phyloP scores from a whole-genome alignment of 2,888 invertebrate species.

The Nemotelus nigrinus region DNA sequence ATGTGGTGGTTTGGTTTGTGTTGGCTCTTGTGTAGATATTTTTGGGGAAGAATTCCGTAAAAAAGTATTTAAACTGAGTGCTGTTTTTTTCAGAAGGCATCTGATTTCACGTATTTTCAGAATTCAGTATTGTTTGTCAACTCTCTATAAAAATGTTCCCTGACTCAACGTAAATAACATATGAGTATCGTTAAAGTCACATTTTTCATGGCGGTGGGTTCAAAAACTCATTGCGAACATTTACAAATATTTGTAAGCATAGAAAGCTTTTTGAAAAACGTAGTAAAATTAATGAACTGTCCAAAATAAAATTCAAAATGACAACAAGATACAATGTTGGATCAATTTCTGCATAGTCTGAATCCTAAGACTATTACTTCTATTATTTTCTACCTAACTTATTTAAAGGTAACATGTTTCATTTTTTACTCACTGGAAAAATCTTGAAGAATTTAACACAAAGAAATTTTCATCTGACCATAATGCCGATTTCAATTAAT shows the following conservation, averaged over 20 bases:
- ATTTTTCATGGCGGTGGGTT: no score
- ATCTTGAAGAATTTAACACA: slow-evolving; percentile 5
- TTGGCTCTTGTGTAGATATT: not conserved
- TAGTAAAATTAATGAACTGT: not conserved
- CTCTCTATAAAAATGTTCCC: not conserved
- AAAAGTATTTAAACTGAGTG: not conserved
- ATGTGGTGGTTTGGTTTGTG: not conserved
- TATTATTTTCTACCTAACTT: no score
- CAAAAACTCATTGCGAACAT: no score
- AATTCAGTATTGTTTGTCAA: not conserved
- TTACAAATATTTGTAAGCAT: no score
- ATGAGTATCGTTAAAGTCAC: no score
- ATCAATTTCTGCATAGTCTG: not conserved
- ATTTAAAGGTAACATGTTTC: no score
- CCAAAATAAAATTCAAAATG: not conserved
- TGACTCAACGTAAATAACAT: no score
- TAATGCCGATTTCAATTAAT: slow-evolving; percentile 33
- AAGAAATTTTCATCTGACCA: not conserved
- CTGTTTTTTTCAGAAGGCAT: no score
- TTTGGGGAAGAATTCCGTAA: not conserved
- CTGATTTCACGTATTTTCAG: not conserved
- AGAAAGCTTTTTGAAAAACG: not conserved
- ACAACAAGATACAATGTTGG: not conserved
- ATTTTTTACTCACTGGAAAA: no score
- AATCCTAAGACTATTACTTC: no score